Base-by-base conservation (phyloP, 1,140 invertebrate genomes). In the Seison nebaliae region DNA sequence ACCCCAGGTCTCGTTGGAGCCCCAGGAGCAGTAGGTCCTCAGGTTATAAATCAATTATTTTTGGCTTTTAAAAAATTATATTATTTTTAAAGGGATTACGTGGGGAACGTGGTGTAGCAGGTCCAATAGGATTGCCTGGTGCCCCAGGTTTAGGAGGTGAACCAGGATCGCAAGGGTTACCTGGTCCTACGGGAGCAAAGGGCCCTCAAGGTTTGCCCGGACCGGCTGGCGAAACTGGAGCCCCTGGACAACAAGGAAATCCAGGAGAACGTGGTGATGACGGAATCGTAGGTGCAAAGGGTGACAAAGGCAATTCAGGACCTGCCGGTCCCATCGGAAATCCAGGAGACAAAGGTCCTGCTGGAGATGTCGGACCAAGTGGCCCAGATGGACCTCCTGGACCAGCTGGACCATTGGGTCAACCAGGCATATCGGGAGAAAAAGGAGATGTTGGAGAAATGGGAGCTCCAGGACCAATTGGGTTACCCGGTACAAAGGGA, bases 81-180 rank as follows among this genome's bases (percentile, higher is more conserved):
- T n/a, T n/a, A n/a, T n/a, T n/a, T n/a, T n/a, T n/a, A n/a, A n/a
- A n/a, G n/a, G n/a, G n/a, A n/a, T n/a, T n/a, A n/a, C n/a, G n/a
- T n/a, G n/a, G n/a, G n/a, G n/a, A n/a, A n/a, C n/a, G n/a, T n/a
- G n/a, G n/a, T n/a, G n/a, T n/a, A n/a, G 21, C 33, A 26, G 39
- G 39, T 23, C 12, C 29, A 22, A 36, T 26, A 26, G 39, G 39
- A 36, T n/a, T n/a, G 5, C 19, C 17, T 17, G 39, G 39, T 17
- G 33, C 39, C 4, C 5, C 12, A 11, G 39, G 39, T 5, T 17
- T 9, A 30, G 12, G 33, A 23, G 11, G 4, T 14, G 19, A 29
- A n/a, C n/a, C n/a, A n/a, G n/a, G n/a, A n/a, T n/a, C n/a, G n/a
- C n/a, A n/a, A n/a, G n/a, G n/a, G n/a, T n/a, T n/a, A n/a, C n/a